Evolutionary conservation across 2,797 vertebrate species (phyloP), one percentile per base, ranked within the genome.

Genomic region (Rhodeus uyekii): DNA sequence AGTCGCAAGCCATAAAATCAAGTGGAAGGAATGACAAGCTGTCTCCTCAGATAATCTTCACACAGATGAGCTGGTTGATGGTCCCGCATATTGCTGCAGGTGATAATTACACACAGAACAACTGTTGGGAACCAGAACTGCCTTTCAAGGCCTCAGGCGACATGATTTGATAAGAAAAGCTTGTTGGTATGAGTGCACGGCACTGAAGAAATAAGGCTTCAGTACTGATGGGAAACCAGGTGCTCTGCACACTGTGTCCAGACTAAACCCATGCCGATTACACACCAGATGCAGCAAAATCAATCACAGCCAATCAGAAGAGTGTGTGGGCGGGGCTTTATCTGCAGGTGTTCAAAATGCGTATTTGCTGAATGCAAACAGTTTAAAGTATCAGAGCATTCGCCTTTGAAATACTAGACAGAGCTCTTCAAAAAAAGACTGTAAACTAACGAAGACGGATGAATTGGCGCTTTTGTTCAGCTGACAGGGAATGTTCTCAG

Each of bases 81-180:
- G 63, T 38, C 22, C 29, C 2, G 85, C 85, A 58, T 65, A 13
- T 14, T 79, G 85, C 90, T 86, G 79, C 86, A 84, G 88, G 89
- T 84, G 80, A 87, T 86, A 84, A 88, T 90, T 87, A 89, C 85
- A 89, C 84, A 34, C 72, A 38, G 58, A 67, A 34, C 75, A 38
- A 69, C 8, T 69, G 85, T 86, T 73, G 82, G 58, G 83, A 84
- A 68, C 38, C 48, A 85, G 78, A 84, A 46, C 69, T 42, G 32
- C 50, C 84, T 92, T 90, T 90, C 77, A 81, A 68, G 74, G 81
- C 91, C 90, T 82, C 13, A 1, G 88, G 91, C 83, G 80, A 78
- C 38, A 81, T 67, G 80, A 64, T 89, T 85, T 84, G 32, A 90
- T 77, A 83, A 29, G 34, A 3, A 3, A 74, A 78, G 87, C 60